Base-by-base conservation (phyloP, 2,113 vertebrate species). In the Psilopogon haemacephalus region DNA sequence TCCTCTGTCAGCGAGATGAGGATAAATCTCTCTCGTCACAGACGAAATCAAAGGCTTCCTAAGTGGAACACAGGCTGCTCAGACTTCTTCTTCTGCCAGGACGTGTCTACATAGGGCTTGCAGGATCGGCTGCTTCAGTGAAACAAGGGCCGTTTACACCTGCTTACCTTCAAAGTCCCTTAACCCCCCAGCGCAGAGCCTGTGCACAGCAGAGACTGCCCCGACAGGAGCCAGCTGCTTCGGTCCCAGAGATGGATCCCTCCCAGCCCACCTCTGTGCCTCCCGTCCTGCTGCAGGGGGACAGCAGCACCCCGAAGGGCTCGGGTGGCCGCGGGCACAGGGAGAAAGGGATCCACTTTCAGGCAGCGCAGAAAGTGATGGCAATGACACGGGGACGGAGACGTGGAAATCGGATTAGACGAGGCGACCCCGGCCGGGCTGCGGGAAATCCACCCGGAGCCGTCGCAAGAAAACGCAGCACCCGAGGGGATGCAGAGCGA, bases 201-300 rank as follows among this genome's bases (percentile, higher is more conserved):
- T 15, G 0, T 0, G 1, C 15, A 27, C 2, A 4, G 2, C 3
- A 48, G n/a, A 27, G 38, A 48, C 11, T 1, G 58, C 59, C 23
- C 40, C 3, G 5, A 15, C 11, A 5, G 6, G 48, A 52, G 30
- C 23, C 21, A 85, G 38, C 35, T 21, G 38, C 65, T 17, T 32
- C 11, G 55, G 37, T 38, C 33, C 12, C 52, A 3, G 56, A 46
- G 18, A 67, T 3, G 2, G 40, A 5, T 32, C 52, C 5, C 3
- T 40, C 27, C 48, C 54, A 77, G 38, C 37, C n/a, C 37, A 15
- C 35, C 55, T 16, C 54, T 8, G 6, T 5, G 68, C 33, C 50
- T 21, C 23, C 19, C 35, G 4, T 13, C 52, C 64, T 6, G 19
- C 37, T 4, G 50, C 52, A 71, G 21, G 28, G 33, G 15, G 12